Evolutionary conservation across 2,113 vertebrate genomes (phyloP), one percentile per base, ranked within the genome.

Genomic region (Tamias sibiricus): DNA sequence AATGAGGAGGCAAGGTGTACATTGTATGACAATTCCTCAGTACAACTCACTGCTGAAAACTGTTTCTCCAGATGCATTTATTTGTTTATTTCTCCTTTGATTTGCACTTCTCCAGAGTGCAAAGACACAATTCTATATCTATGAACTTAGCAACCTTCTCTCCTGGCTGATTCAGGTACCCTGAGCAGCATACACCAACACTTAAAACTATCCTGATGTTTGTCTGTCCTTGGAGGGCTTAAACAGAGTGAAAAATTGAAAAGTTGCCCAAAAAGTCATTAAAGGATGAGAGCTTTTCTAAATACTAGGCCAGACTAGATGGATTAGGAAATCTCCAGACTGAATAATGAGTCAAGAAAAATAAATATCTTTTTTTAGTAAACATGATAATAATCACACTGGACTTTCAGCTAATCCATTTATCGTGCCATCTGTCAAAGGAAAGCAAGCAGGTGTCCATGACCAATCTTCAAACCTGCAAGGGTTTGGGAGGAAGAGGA

Each of bases 341-440:
- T 92, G 49, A 22, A 75, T 94, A 94, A 95, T 96, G 84, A 84
- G n/a, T 69, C 66, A 88, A 54, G 92, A 95, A 81, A 97, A 95
- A 74, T 72, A 87, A 92, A 87, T 69, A 69, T 24, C 52, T 47
- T 68, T 91, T 47, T 68, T 91, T 91, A 93, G 59, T 32, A 91
- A 93, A 85, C 5, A n/a, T 22, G 0, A 2, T 87, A 82, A 84
- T 66, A 77, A 64, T 10, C 14, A 66, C 49, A 71, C 8, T 80
- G 54, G 6, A n/a, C 12, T 96, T 86, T 16, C 20, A 71, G 24
- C 5, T 92, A 37, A 92, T 74, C 62, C 44, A 57, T 64, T 83
- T 54, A 40, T 8, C 22, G 28, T 44, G 54, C 44, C 40, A 64
- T 77, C 62, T 93, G 40, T 91, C 90, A 87, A 83, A 93, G 1